Evolutionary conservation across 2,888 invertebrate species (phyloP).

Genomic region (Phortica magna): DNA sequence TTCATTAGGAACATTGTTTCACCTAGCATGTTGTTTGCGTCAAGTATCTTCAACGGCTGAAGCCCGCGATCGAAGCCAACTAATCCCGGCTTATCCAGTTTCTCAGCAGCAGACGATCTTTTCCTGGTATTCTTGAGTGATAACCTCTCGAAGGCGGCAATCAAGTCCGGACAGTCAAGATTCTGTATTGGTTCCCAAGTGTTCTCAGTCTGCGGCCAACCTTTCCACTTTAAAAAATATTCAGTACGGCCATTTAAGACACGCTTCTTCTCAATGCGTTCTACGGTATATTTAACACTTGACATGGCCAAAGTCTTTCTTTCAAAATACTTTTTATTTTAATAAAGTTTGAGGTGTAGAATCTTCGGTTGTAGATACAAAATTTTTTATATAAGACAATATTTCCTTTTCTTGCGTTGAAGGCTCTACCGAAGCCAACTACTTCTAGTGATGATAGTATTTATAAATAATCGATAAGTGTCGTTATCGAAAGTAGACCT

Average conservation of each 20-base stretch:
- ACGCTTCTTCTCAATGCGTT: slow-evolving; percentile 92
- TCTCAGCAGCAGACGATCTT: slow-evolving; percentile 75
- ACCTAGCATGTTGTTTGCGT: slow-evolving; percentile 95
- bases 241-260: slow-evolving; percentile 85
- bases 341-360: no score
- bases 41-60: slow-evolving; percentile 89
- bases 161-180: slow-evolving; percentile 91
- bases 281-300: slow-evolving; percentile 79
- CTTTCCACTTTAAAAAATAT: slow-evolving; percentile 86
- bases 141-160: slow-evolving; percentile 89
- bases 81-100: slow-evolving; percentile 61
- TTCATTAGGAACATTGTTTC: slow-evolving; percentile 96
- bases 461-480: no score
- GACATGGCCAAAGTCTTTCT: no score
- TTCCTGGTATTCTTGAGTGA: slow-evolving; percentile 80
- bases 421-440: no score
- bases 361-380: no score
- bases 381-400: no score
- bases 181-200: slow-evolving; percentile 97
- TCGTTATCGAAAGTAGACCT: no score
- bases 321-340: no score
- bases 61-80: slow-evolving; percentile 88
- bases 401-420: no score
- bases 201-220: slow-evolving; percentile 90
- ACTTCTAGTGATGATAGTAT: no score